A percentile compares a stretch with the other conserved stretches of the same genome.
Evolutionary conservation across 2,113 vertebrate genomes (phyloP).

Genomic region (Grantiella picta): DNA sequence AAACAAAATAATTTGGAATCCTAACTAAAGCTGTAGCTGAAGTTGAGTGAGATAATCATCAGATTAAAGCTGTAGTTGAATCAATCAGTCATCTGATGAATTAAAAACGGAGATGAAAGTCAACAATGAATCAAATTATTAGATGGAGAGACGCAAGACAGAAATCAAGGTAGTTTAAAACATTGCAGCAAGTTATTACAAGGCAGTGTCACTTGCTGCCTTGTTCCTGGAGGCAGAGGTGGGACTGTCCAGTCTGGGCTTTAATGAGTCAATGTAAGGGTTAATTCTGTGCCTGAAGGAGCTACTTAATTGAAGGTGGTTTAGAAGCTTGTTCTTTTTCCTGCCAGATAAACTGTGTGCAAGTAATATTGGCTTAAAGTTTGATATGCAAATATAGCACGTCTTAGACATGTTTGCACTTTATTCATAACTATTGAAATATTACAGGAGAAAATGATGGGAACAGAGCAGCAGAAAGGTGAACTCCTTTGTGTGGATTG

Average conservation of each 20-base stretch:
- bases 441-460: background rate
- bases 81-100: constrained; percentile 26
- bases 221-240: background rate
- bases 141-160: background rate
- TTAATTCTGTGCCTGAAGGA: constrained; percentile 4
- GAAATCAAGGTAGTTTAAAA: background rate
- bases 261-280: background rate
- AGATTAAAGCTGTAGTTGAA: background rate
- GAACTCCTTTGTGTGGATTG: background rate
- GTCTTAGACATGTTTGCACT: background rate
- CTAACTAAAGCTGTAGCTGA: background rate
- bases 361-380: background rate
- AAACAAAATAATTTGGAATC: background rate
- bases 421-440: background rate
- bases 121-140: constrained; percentile 6
- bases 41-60: background rate
- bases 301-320: background rate
- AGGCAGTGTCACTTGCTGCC: background rate
- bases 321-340: background rate
- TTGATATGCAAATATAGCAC: background rate
- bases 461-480: background rate
- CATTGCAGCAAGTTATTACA: background rate
- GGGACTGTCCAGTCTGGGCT: background rate
- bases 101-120: background rate
- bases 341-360: background rate